A percentile compares a stretch with the other conserved stretches of the same genome.
phyloP scores from a whole-genome alignment of 2,888 invertebrate genomes.

The Pollenia angustigena region DNA sequence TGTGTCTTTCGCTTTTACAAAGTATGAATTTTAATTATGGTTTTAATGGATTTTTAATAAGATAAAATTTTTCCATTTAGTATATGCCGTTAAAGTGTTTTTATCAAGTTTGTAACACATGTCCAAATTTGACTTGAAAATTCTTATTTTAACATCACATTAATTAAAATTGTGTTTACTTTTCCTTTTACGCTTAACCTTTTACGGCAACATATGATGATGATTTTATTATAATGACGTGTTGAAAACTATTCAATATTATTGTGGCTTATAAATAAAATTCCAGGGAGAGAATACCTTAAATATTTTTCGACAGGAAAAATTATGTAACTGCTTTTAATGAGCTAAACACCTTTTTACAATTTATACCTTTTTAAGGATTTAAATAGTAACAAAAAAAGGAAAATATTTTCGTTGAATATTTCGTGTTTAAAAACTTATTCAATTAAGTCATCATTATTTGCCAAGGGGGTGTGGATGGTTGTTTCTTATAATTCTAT shows the following conservation, averaged over 20 bases:
- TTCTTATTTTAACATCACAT: not conserved
- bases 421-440: not conserved
- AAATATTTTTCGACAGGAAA: not conserved
- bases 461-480: not conserved
- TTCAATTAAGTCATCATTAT: slow-evolving; percentile 2
- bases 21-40: slow-evolving; percentile 43
- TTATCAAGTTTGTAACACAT: slow-evolving; percentile 38
- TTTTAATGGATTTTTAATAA: slow-evolving; percentile 62
- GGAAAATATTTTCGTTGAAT: not conserved
- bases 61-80: slow-evolving; percentile 22
- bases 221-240: slow-evolving; percentile 63
- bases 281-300: not conserved
- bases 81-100: slow-evolving; percentile 34
- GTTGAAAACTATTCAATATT: slow-evolving; percentile 62
- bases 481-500: not conserved
- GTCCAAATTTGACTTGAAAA: slow-evolving; percentile 39
- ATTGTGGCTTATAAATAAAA: not conserved
- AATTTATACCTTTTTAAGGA: not conserved
- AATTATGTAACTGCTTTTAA: not conserved
- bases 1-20: not conserved
- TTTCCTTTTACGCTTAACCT: not conserved
- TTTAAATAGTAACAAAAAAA: not conserved
- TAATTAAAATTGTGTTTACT: not conserved
- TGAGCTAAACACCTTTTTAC: not conserved
- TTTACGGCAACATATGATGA: not conserved